Evolutionary conservation across 2,113 vertebrate genomes (phyloP), one percentile per base, ranked within the genome.

Genomic region (Brachyistius frenatus): DNA sequence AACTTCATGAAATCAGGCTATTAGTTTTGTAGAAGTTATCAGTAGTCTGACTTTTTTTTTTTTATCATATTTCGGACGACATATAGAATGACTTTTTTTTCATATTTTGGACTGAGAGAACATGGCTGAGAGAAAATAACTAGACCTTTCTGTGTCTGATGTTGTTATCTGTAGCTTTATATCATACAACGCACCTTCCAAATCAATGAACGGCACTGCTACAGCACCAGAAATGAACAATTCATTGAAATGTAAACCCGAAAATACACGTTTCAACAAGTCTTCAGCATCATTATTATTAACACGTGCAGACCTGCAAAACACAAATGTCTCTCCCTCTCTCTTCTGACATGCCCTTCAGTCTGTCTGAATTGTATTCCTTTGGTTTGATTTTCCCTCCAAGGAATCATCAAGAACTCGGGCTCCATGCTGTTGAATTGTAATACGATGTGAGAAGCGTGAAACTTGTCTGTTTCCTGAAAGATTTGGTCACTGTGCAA

Each of bases 351-450:
- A n/a, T 39, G 11, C 23, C 52, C 52, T 57, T 61, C 35, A 71
- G n/a, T 13, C 67, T 46, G 50, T 67, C 53, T 70, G 15, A 66
- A 50, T 54, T 23, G 8, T 5, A 62, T 65, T 55, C 30, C n/a
- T 80, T 32, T 36, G 37, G 23, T 73, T 36, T 65, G 56, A 77
- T 62, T 31, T 70, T 69, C 39, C 49, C 31, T 71, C 65, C 13
- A 37, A 68, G 57, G 39, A 71, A 58, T 73, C 61, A 58, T 80
- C 23, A 63, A 32, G 41, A 64, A 79, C 16, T 49, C 6, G 5
- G 23, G 53, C 30, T 53, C 30, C 53, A 0, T 33, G 32, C 44
- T 67, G 41, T 44, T 50, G n/a, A 72, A 67, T 73, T 15, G 5
- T 61, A 57, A 72, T n/a, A 73, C 11, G 7, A 33, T 8, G 13